These are phyloP conservation scores for Galleria mellonella DNA, from an alignment of 1,140 invertebrate genomes.

Conservation along the genomic window DNA sequence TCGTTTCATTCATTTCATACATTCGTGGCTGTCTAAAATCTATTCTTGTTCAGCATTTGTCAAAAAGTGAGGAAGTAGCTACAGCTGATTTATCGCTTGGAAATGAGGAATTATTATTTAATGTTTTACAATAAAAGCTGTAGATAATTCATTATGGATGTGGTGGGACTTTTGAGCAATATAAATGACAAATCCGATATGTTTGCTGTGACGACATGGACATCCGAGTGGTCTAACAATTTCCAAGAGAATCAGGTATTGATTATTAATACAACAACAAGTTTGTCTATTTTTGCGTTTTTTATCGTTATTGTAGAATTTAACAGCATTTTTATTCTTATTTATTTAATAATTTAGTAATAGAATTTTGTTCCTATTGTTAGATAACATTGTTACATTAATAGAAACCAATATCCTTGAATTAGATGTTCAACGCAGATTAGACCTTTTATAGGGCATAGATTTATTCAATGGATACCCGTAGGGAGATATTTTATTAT, in stretches of 20 bases:
- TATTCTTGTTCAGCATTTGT: too few relatives aligned
- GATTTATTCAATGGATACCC: too few relatives aligned
- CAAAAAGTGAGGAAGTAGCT: too few relatives aligned
- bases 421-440: slow-evolving; percentile 12
- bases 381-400: too few relatives aligned
- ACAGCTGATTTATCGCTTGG: slow-evolving; percentile 33
- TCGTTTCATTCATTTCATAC: too few relatives aligned
- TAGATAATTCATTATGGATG: slow-evolving; percentile 49
- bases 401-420: slow-evolving; percentile 47
- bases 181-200: slow-evolving; percentile 61
- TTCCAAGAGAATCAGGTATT: slow-evolving; percentile 66
- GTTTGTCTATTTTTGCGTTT: neutral
- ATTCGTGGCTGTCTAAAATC: too few relatives aligned
- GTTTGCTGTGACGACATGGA: slow-evolving; percentile 66
- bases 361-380: slow-evolving; percentile 4
- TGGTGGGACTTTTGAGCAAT: slow-evolving; percentile 60
- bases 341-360: slow-evolving; percentile 11
- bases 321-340: neutral
- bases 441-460: neutral
- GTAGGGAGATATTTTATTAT: too few relatives aligned
- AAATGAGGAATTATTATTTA: slow-evolving; percentile 7
- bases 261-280: slow-evolving; percentile 29
- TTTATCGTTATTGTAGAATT: neutral
- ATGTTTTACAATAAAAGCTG: neutral
- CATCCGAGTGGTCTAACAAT: slow-evolving; percentile 60